phyloP scores from a whole-genome alignment of 2,888 invertebrate genomes.

The Poecilobothrus nobilitatus region DNA sequence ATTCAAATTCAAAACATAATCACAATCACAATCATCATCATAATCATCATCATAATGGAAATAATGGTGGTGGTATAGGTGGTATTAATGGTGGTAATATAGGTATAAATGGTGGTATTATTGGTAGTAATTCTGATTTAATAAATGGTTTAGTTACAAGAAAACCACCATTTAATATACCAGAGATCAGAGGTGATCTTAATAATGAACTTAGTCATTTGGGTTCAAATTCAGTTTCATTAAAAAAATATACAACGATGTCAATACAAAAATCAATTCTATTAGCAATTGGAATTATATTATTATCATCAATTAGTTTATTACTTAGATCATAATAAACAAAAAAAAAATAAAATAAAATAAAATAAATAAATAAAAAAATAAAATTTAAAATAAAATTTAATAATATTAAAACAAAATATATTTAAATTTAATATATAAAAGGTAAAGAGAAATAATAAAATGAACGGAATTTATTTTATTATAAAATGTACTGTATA shows the following conservation, averaged over 20 bases:
- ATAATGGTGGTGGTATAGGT: neutral
- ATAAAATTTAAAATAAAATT: neutral
- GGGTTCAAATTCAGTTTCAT: neutral
- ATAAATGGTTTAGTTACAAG: conserved; percentile 9
- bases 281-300: neutral
- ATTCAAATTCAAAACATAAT: neutral
- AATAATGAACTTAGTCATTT: conserved; percentile 11
- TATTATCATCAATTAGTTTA: neutral
- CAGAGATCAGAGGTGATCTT: conserved; percentile 8
- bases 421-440: no score
- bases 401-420: neutral
- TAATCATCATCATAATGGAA: neutral
- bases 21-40: neutral
- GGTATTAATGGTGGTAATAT: neutral
- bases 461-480: no score
- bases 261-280: neutral
- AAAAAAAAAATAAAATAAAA: neutral
- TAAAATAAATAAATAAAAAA: neutral
- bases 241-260: neutral
- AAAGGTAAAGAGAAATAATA: no score
- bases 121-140: neutral
- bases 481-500: no score
- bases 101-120: neutral
- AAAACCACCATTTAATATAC: conserved; percentile 8
- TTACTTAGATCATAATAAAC: conserved; percentile 8